phyloP scores from a whole-genome alignment of 2,797 vertebrate genomes.

The Enteromius radiatus region DNA sequence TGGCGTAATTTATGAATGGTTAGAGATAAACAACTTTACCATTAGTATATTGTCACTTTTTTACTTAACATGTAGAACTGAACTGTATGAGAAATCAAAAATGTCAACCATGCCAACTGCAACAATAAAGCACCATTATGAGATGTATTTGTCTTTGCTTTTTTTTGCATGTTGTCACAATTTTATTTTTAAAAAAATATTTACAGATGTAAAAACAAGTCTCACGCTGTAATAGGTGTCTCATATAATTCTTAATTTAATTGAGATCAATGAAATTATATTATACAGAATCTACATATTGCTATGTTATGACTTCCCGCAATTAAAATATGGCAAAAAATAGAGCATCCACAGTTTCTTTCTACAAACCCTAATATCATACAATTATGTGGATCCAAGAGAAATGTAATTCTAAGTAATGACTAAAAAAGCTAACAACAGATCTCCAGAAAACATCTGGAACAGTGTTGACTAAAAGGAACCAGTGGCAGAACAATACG shows the following conservation, averaged over 20 bases:
- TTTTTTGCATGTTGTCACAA: not conserved
- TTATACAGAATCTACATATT: slow-evolving; percentile 26
- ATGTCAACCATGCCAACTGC: slow-evolving; percentile 18
- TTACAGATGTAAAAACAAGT: slow-evolving; percentile 29
- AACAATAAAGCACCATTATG: slow-evolving; percentile 10
- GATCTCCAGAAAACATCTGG: not conserved
- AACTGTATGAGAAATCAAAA: slow-evolving; percentile 8
- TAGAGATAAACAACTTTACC: not conserved
- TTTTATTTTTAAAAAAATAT: slow-evolving; percentile 48
- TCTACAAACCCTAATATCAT: not conserved
- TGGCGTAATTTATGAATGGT: slow-evolving; percentile 1
- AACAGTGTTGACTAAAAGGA: not conserved
- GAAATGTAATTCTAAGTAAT: not conserved
- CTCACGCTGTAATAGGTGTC: not conserved
- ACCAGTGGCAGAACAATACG: not conserved
- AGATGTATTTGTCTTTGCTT: not conserved
- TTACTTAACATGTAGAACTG: not conserved
- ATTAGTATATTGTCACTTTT: not conserved
- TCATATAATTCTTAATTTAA: not conserved
- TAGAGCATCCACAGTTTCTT: not conserved
- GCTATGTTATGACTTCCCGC: not conserved
- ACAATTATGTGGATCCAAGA: not conserved
- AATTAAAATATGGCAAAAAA: slow-evolving; percentile 8
- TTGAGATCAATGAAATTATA: not conserved
- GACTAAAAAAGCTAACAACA: not conserved